Base-by-base conservation (phyloP, 2,888 invertebrate genomes). In the Drosophila colorata region DNA sequence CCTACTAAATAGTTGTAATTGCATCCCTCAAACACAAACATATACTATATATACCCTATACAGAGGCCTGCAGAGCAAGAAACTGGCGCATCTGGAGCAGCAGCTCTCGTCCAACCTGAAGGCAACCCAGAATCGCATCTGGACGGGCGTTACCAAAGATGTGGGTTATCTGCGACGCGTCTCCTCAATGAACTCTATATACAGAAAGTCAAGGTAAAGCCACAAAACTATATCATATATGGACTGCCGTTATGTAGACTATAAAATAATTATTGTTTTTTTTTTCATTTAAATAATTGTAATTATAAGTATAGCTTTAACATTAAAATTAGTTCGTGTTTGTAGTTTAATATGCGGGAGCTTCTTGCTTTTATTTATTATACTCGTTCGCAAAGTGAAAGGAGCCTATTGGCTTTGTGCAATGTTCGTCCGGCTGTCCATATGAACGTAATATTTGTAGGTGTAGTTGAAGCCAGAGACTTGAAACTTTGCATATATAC, bases 131-230 rank as follows among this genome's bases (percentile, higher is more conserved):
- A 94, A 94, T 68, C 95, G 94, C 92, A 96, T 97, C 70, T 94
- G 96, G 92, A 94, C 94, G 90, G 96, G 95, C 65, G 95, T 96
- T 78, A 95, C 95, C 38, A 95, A 95, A 91, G 96, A 96, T 90
- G 93, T 96, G 57, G 94, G 95, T 60, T 95, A 95, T 78, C 93
- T 96, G 67, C 93, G 96, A 64, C 94, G 95, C 94, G 95, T 78
- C 94, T 96, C 53, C 94, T 96, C 61, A 96, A 96, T 89, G 97
- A 97, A 93, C 94, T 97, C 20, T 95, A 97, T 85, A 93, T 97
- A 73, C 94, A 96, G 78, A 95, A 96, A 93, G 95, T 97, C 63
- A 97, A 96, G 95, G 96, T 96, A 91, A 92, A 88, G 69, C 43
- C 40, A 18, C 28, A 31, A 8, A 48, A 52, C 11, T 47, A 59